Evolutionary conservation across 2,113 vertebrate genomes (phyloP).

Genomic region (Columba livia): DNA sequence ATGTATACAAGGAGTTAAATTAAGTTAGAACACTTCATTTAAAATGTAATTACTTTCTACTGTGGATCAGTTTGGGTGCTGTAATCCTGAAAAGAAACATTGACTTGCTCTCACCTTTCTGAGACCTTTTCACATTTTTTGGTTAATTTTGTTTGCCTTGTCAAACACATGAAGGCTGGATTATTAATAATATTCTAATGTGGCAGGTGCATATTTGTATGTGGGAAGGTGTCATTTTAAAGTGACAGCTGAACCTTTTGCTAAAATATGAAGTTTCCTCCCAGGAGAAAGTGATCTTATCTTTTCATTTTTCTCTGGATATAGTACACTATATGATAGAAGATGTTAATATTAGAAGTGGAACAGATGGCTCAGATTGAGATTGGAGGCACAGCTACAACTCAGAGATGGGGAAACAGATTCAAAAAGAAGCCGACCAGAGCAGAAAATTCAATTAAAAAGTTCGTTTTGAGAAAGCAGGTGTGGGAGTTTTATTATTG

Average conservation of each 20-base stretch:
- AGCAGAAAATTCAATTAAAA: conserved; percentile 62
- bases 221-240: conserved; percentile 51
- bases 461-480: conserved; percentile 44
- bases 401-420: conserved; percentile 16
- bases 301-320: neutral
- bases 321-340: neutral
- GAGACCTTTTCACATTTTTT: conserved; percentile 31
- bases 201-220: conserved; percentile 48
- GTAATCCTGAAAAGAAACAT: conserved; percentile 22
- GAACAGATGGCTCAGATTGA: conserved; percentile 61
- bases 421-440: conserved; percentile 18
- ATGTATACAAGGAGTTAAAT: neutral
- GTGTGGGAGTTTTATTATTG: conserved; percentile 35
- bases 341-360: conserved; percentile 55
- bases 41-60: conserved; percentile 13
- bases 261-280: conserved; percentile 47
- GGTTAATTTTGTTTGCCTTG: conserved; percentile 55
- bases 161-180: conserved; percentile 36
- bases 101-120: conserved; percentile 39
- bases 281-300: conserved; percentile 36
- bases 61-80: neutral
- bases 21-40: conserved; percentile 9
- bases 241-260: conserved; percentile 55
- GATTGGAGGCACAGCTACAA: conserved; percentile 19
- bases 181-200: conserved; percentile 66